Conservation (phyloP, 2,113 vertebrate genomes). For the Aldabrachelys gigantea region DNA sequence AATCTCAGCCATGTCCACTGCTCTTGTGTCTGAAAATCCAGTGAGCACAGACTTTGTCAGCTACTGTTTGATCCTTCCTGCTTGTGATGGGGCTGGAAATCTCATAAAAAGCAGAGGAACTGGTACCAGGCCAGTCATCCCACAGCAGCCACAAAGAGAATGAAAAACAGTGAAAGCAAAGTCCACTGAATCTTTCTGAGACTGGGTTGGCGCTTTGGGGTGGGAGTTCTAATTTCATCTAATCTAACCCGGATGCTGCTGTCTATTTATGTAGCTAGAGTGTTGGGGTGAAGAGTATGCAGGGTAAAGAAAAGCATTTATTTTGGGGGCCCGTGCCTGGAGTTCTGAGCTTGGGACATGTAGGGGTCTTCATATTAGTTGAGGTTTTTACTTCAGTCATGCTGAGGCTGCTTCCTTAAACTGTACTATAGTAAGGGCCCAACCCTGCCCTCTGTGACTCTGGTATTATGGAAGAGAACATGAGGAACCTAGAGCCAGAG, state of each 20-base stretch:
- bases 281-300: not conserved
- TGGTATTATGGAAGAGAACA: not conserved
- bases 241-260: accelerated
- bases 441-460: not conserved
- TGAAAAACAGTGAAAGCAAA: not conserved
- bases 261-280: not conserved
- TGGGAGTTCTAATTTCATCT: accelerated
- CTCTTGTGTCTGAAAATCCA: not conserved
- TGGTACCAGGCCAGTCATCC: not conserved
- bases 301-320: not conserved
- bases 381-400: not conserved
- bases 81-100: not conserved
- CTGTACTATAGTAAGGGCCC: no score
- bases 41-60: accelerated
- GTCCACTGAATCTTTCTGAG: accelerated
- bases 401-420: not conserved
- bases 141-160: not conserved
- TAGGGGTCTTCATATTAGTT: not conserved
- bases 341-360: not conserved
- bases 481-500: not conserved
- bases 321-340: not conserved
- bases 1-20: not conserved
- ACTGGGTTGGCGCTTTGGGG: no score
- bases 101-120: not conserved
- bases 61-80: not conserved